Conservation (phyloP, 1,140 invertebrate genomes). For the Plectus sambesii region DNA sequence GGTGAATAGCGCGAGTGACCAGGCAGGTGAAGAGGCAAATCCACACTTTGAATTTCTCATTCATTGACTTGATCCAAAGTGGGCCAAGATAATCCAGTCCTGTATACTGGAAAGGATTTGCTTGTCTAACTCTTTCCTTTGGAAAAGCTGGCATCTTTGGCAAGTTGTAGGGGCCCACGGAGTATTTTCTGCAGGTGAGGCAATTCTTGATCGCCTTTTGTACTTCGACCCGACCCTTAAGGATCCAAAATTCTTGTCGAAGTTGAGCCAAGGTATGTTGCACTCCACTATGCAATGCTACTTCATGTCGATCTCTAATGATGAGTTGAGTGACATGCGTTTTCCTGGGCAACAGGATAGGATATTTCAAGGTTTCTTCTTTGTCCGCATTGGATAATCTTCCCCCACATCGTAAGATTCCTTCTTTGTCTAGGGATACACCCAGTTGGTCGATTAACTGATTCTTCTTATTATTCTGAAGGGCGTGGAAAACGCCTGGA, state of each 20-base stretch:
- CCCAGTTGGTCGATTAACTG: no score
- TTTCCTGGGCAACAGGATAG: neutral
- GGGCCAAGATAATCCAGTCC: no score
- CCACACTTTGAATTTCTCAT: no score
- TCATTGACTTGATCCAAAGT: no score
- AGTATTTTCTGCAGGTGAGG: neutral
- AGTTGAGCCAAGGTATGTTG: neutral
- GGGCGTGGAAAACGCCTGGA: neutral
- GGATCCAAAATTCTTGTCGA: neutral
- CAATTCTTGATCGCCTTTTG: neutral
- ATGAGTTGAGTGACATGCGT: neutral
- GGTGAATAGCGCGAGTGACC: conserved; percentile 47
- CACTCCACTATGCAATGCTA: neutral
- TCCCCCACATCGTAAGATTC: neutral
- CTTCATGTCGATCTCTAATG: neutral
- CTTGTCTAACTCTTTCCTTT: neutral
- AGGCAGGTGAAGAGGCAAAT: conserved; percentile 47
- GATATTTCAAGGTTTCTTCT: neutral
- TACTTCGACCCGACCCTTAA: neutral
- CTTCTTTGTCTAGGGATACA: neutral
- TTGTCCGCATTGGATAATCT: neutral
- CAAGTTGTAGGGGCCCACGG: neutral
- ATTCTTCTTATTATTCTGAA: neutral
- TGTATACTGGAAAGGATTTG: neutral
- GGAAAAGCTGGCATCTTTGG: neutral